Evolutionary conservation across 2,888 invertebrate genomes (phyloP), one percentile per base, ranked within the genome.

Genomic region (Frankliniella intonsa): DNA sequence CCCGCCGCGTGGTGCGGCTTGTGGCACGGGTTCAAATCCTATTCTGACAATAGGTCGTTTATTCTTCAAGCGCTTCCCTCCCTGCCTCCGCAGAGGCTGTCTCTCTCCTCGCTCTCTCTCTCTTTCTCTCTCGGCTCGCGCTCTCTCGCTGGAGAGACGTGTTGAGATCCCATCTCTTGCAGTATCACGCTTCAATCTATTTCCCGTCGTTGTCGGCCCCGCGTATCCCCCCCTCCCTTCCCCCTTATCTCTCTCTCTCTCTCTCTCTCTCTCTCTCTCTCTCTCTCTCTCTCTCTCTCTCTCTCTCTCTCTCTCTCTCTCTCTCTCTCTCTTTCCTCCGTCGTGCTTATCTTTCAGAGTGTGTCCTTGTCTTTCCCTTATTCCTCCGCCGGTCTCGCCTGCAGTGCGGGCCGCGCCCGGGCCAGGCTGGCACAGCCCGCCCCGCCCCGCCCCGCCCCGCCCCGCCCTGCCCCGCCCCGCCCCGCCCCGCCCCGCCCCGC

Each of bases 111-210:
- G 2, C 38, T 38, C 38, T 38, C 38, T 38, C 38, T 38, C 38
- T 38, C 38, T 38, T 5, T 38, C 38, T 38, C 62, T 17, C 19
- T n/a, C 62, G 11, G 12, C 17, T 7, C 62, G 5, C 7, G 19
- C 62, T n/a, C 62, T 55, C 55, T 55, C 3, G 10, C 51, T 14
- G 55, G n/a, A n/a, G 69, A 76, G 69, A 25, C 69, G 69, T 76
- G 69, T 76, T 25, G 22, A 76, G 69, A 76, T 76, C 69, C 69
- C 69, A 76, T 76, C 69, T 76, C 69, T 76, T 25, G 69, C 22
- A 22, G 69, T 76, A 76, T 76, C 69, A 76, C 69, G 69, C 69
- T 76, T 76, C 69, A 76, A 76, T 76, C 69, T 76, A 76, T 76
- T 76, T 76, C 69, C 69, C 69, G 69, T 76, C 69, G 12, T 76